These are phyloP conservation scores for Sitta carolinensis DNA, from an alignment of 2,797 vertebrate species.

Conservation along the genomic window DNA sequence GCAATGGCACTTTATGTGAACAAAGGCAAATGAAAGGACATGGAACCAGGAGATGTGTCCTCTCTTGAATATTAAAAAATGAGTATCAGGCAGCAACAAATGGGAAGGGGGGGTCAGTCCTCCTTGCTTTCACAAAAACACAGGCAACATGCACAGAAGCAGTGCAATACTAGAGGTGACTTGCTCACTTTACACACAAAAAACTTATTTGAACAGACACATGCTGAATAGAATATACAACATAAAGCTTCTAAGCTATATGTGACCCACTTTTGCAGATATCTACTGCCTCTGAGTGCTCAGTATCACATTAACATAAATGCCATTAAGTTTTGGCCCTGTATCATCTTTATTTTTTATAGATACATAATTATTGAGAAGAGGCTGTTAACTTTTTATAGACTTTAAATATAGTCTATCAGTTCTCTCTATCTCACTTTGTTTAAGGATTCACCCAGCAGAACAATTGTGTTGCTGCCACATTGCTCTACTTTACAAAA, in stretches of 20 bases:
- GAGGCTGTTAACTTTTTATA: slow-evolving; percentile 65
- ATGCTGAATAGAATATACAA: not conserved
- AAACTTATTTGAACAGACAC: not conserved
- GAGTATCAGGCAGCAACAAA: not conserved
- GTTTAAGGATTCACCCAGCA: not conserved
- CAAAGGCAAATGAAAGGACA: not conserved
- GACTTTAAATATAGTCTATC: slow-evolving; percentile 48
- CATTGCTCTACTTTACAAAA: not conserved
- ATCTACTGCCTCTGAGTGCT: not conserved
- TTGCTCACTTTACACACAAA: not conserved
- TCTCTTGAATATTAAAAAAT: not conserved
- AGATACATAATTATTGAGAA: slow-evolving; percentile 64
- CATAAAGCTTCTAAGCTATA: not conserved
- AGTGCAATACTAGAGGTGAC: not conserved
- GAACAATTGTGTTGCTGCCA: slow-evolving; percentile 21
- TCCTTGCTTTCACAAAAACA: not conserved
- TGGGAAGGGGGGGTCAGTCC: not conserved
- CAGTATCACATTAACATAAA: slow-evolving; percentile 53
- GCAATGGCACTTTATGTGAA: not conserved
- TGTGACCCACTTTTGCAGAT: not conserved
- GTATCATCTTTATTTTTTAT: slow-evolving; percentile 63
- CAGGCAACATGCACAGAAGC: not conserved
- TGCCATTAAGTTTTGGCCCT: slow-evolving; percentile 46
- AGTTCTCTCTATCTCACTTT: not conserved
- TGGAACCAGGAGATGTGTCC: not conserved